Evolutionary conservation across 1,140 invertebrate genomes (phyloP), one percentile per base, ranked within the genome.

Genomic region (Ylistrum balloti): DNA sequence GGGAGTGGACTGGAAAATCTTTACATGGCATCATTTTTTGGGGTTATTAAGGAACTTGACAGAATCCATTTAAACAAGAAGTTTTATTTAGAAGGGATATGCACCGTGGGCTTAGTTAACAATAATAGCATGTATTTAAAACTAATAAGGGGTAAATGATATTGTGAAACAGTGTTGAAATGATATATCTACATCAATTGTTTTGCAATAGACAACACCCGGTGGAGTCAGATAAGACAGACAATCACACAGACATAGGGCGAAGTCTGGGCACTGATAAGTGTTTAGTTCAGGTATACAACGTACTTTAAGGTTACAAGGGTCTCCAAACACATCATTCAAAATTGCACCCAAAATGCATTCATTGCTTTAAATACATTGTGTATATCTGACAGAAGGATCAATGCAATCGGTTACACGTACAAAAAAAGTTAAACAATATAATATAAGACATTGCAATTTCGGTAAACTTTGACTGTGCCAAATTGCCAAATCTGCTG

Each of bases 21-120:
- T 74, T n/a, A 74, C 56, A 74, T 74, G 56, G 20, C 17, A n/a
- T n/a, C n/a, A n/a, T 74, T 74, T 56, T 74, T n/a, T 1, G 56
- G 56, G 56, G 56, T 74, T 74, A 74, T 74, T 74, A 28, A 74
- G 56, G 56, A 74, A 74, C 56, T 28, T n/a, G 56, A 74, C 56
- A 74, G 56, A 74, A 5, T 74, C 20, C 22, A 74, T 74, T 74
- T 74, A 28, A 74, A 13, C 20, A 45, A 5, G 9, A 56, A 17
- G 45, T 3, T 28, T 74, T 74, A 17, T 74, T 74, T 74, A 74
- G n/a, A n/a, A 17, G 56, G 56, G 2, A 74, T n/a, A 22, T 74
- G 56, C n/a, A 74, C 56, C 28, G 28, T n/a, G 22, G 56, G n/a
- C 56, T 74, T 3, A 11, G 56, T 74, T 74, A 74, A n/a, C 28